phyloP scores from a whole-genome alignment of 2,797 vertebrate species.

The Lates japonicus region DNA sequence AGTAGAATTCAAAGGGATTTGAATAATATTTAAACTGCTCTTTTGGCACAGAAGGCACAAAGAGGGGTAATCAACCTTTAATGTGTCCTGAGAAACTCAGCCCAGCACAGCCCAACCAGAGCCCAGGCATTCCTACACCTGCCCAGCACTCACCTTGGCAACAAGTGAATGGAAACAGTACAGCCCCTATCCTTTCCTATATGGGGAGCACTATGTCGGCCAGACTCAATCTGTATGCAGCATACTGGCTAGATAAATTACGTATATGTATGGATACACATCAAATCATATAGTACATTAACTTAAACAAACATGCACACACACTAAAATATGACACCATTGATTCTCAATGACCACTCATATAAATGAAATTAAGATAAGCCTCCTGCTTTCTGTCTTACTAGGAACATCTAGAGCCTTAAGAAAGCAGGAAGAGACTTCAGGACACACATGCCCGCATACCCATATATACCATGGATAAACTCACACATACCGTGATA shows the following conservation, averaged over 20 bases:
- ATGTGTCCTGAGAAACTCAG: background rate
- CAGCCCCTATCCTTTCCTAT: background rate
- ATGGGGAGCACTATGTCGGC: background rate
- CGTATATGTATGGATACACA: background rate
- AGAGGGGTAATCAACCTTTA: too few species aligned
- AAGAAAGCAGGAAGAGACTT: too few species aligned
- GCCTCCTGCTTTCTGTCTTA: background rate
- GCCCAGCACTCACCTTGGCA: background rate
- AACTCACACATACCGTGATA: background rate
- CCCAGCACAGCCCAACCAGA: background rate
- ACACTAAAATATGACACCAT: background rate
- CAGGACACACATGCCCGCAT: constrained; percentile 15
- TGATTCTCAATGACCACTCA: constrained; percentile 28
- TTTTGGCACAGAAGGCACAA: background rate
- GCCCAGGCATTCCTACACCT: background rate
- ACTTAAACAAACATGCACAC: constrained; percentile 29
- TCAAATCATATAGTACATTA: constrained; percentile 31
- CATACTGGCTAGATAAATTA: constrained; percentile 11
- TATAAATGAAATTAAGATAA: background rate
- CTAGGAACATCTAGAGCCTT: background rate
- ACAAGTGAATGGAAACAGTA: background rate
- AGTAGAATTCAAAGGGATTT: background rate
- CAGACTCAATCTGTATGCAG: background rate
- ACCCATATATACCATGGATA: background rate
- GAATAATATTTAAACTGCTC: background rate